Evolutionary conservation across 2,888 invertebrate genomes (phyloP).

Genomic region (Chironomus riparius): DNA sequence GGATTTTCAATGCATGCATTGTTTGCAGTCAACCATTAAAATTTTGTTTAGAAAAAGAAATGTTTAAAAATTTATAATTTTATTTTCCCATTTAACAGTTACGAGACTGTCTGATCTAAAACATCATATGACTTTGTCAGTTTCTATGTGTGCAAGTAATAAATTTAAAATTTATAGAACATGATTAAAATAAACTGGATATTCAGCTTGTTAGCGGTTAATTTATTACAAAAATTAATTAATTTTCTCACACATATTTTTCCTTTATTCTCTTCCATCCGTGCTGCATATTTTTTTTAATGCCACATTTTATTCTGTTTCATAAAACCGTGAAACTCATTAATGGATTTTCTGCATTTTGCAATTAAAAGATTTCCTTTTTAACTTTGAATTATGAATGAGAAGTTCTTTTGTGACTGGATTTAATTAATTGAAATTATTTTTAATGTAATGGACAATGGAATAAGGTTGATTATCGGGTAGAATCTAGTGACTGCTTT

Average conservation of each 20-base stretch:
- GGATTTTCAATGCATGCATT: not conserved
- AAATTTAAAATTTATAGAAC: not conserved
- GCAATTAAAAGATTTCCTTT: not conserved
- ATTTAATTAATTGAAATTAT: too few species aligned
- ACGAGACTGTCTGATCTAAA: too few species aligned
- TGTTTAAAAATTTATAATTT: too few species aligned
- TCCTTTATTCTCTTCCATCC: not conserved
- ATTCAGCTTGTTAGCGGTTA: not conserved
- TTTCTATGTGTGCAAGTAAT: too few species aligned
- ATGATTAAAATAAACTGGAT: not conserved
- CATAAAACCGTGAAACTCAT: not conserved
- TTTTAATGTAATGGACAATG: too few species aligned
- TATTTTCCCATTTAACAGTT: too few species aligned
- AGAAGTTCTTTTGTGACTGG: too few species aligned
- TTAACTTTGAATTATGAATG: too few species aligned
- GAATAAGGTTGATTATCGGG: too few species aligned
- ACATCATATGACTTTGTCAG: too few species aligned
- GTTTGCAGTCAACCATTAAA: not conserved
- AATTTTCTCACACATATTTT: not conserved
- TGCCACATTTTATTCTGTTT: too few species aligned
- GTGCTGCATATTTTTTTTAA: not conserved
- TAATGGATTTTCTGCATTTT: not conserved
- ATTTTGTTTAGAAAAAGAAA: not conserved
- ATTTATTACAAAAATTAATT: not conserved
- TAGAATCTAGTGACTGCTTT: too few species aligned